Percentiles rank a stretch among this genome's conserved stretches.
These are phyloP conservation scores for Lacerta viridis DNA, from an alignment of 2,797 vertebrate genomes.

Conservation along the genomic window DNA sequence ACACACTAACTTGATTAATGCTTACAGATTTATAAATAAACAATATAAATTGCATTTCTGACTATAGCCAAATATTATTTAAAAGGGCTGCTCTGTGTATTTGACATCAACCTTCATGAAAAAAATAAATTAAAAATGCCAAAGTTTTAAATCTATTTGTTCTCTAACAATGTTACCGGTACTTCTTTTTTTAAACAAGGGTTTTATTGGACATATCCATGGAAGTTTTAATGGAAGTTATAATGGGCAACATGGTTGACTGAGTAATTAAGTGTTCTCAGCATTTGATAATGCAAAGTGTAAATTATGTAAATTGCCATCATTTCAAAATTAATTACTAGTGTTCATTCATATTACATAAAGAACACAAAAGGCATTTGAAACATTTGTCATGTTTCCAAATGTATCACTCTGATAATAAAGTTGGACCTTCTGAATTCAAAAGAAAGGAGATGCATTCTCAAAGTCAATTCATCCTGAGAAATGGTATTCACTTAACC, in stretches of 20 bases:
- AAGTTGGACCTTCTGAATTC: neutral
- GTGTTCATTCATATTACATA: conserved; percentile 19
- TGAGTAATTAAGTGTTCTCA: conserved; percentile 28
- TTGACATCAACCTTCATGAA: neutral
- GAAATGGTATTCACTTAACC: conserved; percentile 16
- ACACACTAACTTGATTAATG: too few species aligned
- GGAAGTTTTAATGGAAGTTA: neutral
- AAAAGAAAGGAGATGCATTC: neutral
- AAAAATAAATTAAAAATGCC: neutral
- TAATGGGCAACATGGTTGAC: neutral
- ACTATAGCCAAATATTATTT: neutral
- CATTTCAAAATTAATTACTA: conserved; percentile 25
- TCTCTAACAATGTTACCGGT: neutral
- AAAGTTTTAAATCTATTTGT: conserved; percentile 13
- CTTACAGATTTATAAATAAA: too few species aligned
- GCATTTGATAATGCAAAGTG: neutral
- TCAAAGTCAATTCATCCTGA: neutral
- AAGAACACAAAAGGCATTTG: conserved; percentile 26
- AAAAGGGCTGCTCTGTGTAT: neutral
- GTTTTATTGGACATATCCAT: neutral
- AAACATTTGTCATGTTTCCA: conserved; percentile 26
- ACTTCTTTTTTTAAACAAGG: neutral
- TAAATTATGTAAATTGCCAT: conserved; percentile 30
- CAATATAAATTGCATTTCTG: neutral
- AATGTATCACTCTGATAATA: neutral